Percentiles rank a stretch among this genome's conserved stretches.
Evolutionary conservation across 2,113 vertebrate genomes (phyloP).

Genomic region (Sula dactylatra): DNA sequence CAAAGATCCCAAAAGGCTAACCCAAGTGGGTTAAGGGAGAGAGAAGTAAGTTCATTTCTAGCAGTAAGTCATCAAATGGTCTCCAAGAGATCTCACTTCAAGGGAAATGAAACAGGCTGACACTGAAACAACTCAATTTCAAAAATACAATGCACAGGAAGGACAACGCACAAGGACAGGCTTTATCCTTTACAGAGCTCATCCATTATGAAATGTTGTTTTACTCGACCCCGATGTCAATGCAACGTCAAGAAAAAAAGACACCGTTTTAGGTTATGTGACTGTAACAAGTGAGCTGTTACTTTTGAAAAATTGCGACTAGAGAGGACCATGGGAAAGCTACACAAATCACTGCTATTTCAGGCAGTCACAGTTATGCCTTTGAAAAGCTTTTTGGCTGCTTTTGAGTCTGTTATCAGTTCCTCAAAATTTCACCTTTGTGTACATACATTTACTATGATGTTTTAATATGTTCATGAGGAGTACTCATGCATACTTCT

Average conservation of each 20-base stretch:
- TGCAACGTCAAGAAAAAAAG: not conserved
- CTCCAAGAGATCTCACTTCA: not conserved
- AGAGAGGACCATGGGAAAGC: not conserved
- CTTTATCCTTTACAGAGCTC: not conserved
- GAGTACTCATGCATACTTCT: not conserved
- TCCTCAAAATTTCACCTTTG: not conserved
- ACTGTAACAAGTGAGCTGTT: not conserved
- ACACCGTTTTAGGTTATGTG: not conserved
- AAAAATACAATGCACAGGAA: not conserved
- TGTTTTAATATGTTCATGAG: not conserved
- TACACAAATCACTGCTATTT: not conserved
- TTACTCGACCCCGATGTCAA: not conserved
- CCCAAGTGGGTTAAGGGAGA: not conserved
- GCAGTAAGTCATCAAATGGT: not conserved
- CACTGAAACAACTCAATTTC: not conserved
- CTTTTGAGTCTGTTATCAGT: not conserved
- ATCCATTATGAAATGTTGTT: not conserved
- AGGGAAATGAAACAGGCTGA: not conserved
- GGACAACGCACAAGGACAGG: not conserved
- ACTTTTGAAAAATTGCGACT: not conserved
- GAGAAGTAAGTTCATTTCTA: not conserved
- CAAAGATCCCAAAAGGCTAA: not conserved
- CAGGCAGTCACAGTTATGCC: not conserved
- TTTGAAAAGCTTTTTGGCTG: conserved; percentile 19
- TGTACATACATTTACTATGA: not conserved